A percentile compares a stretch with the other conserved stretches of the same genome.
Conservation (phyloP, 1,140 invertebrate species). For the Helicorthomorpha holstii region DNA sequence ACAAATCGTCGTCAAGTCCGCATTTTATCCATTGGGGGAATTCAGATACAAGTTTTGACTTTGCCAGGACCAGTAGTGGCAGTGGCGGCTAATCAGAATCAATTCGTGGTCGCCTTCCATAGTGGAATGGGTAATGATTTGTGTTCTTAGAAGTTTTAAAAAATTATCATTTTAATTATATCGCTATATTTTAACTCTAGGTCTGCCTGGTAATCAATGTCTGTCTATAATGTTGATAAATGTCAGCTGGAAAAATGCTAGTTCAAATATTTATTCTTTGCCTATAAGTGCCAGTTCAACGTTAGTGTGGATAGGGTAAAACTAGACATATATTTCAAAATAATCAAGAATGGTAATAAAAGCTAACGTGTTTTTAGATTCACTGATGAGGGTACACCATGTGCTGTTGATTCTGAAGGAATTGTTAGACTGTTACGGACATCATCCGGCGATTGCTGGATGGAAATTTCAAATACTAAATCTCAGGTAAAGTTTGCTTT, state of each 20-base stretch:
- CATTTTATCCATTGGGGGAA: constrained; percentile 66
- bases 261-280: constrained; percentile 27
- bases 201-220: constrained; percentile 27
- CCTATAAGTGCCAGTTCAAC: constrained; percentile 49
- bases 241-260: constrained; percentile 15
- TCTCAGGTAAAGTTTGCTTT: constrained; percentile 27
- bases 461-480: constrained; percentile 53
- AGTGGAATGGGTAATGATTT: constrained; percentile 31
- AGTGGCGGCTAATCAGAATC: constrained; percentile 45
- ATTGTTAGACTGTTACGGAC: constrained; percentile 42
- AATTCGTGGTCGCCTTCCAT: constrained; percentile 63
- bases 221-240: constrained; percentile 25
- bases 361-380: constrained; percentile 23
- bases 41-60: constrained; percentile 59
- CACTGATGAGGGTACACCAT: constrained; percentile 45
- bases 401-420: constrained; percentile 40
- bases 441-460: constrained; percentile 53
- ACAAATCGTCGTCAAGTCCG: constrained; percentile 54
- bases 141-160: background rate
- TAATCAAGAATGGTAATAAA: background rate
- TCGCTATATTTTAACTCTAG: constrained; percentile 18
- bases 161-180: background rate
- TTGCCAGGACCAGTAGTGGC: constrained; percentile 52
- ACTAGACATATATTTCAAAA: background rate
- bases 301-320: constrained; percentile 57